Conservation (phyloP, 2,113 vertebrate genomes). For the Accipiter virgatus region DNA sequence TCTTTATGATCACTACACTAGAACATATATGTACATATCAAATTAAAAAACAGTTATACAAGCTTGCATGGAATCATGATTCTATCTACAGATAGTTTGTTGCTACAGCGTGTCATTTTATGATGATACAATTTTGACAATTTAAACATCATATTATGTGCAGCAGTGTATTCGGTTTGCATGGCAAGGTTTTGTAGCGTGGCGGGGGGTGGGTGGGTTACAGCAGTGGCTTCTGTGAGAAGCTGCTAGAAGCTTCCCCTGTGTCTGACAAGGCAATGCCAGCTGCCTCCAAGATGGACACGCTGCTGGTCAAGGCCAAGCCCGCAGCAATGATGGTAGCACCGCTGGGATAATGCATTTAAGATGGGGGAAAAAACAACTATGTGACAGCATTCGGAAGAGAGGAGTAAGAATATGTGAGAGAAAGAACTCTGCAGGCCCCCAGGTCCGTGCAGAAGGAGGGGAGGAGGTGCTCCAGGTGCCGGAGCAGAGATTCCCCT, state of each 20-base stretch:
- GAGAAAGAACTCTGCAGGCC: neutral
- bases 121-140: neutral
- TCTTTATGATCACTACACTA: neutral
- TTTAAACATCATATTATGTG: neutral
- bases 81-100: neutral
- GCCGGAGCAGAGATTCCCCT: neutral
- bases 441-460: neutral
- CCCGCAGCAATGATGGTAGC: accelerated
- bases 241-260: neutral
- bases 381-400: too few relatives aligned
- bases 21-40: neutral
- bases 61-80: neutral
- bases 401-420: neutral
- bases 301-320: accelerated
- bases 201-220: accelerated
- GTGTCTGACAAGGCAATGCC: accelerated
- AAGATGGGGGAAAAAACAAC: neutral
- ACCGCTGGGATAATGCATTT: neutral
- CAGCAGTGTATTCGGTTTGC: neutral
- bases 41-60: neutral
- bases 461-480: neutral
- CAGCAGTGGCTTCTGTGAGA: neutral
- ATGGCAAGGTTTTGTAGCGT: neutral
- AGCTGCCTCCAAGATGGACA: neutral
- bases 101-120: neutral